Evolutionary conservation across 1,140 invertebrate species (phyloP), one percentile per base, ranked within the genome.

Genomic region (Homalodisca vitripennis): DNA sequence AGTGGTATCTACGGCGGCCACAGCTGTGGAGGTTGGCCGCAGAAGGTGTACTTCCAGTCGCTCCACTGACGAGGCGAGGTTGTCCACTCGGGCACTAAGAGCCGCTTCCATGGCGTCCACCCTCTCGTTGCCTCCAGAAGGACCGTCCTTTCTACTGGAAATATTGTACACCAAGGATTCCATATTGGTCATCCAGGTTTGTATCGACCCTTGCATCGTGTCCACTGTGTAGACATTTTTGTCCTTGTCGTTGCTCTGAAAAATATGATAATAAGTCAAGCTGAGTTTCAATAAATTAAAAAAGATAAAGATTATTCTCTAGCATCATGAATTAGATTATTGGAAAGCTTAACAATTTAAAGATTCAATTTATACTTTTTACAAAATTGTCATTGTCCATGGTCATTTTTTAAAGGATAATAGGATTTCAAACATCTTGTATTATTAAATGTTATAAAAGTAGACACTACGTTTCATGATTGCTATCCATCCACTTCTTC

Each of bases 231-330:
- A 88, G 47, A 83, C 81, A 0, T 86, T 87, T 74, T 89, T 85
- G 70, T 90, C 88, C 66, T 85, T 79, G 74, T 89, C 87, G 74
- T 89, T 87, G 76, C 84, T 86, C 85, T 89, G 73, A 66, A 77
- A 74, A 0, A 63, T 67, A 22, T 41, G 17, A 41, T 17, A 41
- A 41, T n/a, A n/a, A n/a, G n/a, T n/a, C n/a, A n/a, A n/a, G n/a
- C n/a, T n/a, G n/a, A n/a, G n/a, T n/a, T n/a, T n/a, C n/a, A n/a
- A n/a, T n/a, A n/a, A n/a, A n/a, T n/a, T n/a, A n/a, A n/a, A n/a
- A n/a, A n/a, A n/a, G n/a, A n/a, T n/a, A n/a, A n/a, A n/a, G n/a
- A n/a, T n/a, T n/a, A n/a, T n/a, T n/a, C n/a, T n/a, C n/a, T n/a
- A n/a, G n/a, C n/a, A n/a, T n/a, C n/a, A n/a, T n/a, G n/a, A n/a